Conservation (phyloP, 2,797 vertebrate genomes). For the Schizopygopsis malacanthus region DNA sequence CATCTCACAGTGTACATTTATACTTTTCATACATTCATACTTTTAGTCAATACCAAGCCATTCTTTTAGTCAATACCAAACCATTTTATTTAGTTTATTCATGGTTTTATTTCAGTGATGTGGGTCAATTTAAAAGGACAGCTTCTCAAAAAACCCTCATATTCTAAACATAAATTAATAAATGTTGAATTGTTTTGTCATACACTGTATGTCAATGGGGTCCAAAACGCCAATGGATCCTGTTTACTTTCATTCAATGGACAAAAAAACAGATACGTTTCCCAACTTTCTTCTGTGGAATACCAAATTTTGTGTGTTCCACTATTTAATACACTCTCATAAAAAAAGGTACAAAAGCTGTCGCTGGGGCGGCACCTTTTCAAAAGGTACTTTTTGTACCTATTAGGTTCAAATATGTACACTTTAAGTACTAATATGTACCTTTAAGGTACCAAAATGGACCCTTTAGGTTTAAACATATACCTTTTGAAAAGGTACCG, state of each 20-base stretch:
- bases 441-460: no score
- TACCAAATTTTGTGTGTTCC: background rate
- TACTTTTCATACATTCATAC: background rate
- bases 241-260: background rate
- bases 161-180: background rate
- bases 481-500: no score
- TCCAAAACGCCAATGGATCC: background rate
- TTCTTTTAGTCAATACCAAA: background rate
- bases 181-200: background rate
- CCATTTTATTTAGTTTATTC: background rate
- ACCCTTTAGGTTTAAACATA: no score
- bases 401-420: no score
- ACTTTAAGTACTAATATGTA: no score
- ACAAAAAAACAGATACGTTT: background rate
- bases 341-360: no score
- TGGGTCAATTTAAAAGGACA: background rate
- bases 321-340: background rate
- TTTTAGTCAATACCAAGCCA: background rate
- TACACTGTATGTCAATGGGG: background rate
- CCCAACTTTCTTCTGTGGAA: background rate
- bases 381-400: no score
- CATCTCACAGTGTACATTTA: background rate
- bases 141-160: background rate
- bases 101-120: conserved; percentile 25
- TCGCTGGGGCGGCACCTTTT: no score